Evolutionary conservation across 2,888 invertebrate species (phyloP), one percentile per base, ranked within the genome.

Genomic region (Prionchulus punctatus): DNA sequence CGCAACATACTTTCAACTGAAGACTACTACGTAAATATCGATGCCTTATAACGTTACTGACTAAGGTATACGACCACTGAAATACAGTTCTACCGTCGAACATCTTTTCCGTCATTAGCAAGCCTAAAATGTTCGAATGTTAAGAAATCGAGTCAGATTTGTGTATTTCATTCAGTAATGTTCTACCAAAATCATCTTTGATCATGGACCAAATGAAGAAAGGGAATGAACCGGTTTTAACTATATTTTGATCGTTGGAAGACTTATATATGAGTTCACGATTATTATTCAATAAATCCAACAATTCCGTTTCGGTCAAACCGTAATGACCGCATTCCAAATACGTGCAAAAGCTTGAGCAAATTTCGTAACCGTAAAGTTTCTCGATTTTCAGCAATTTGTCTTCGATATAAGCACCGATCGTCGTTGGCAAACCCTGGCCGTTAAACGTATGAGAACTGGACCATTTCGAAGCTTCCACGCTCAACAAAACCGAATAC

Each of bases 271-370:
- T 43, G 2, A 57, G 23, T 21, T 57, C 53, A n/a, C 57, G 42
- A 43, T 56, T 54, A 21, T 53, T 36, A 36, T 47, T 30, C 3
- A 65, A 50, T 3, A 61, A 58, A 48, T 65, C 64, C 42, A 58
- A 60, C 1, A 65, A 43, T 54, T 65, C 65, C 12, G 61, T 56
- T 28, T 62, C 58, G 30, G 64, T 65, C 7, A 65, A 56, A 2
- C 65, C 65, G 48, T 63, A 12, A 21, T 49, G 28, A 28, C 28
- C 7, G 30, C 50, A 49, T 49, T 49, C 50, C 27, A 49, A 28
- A 49, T 28, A 49, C 28, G 28, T 28, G 30, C 50, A 49, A 49
- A 49, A 28, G 28, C 7, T 7, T 28, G 26, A 18, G 18, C 50
- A 28, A 15, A 49, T 12, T 26, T 7, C 28, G 30, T 23, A 49